phyloP scores from a whole-genome alignment of 2,113 vertebrate species.

The Tiliqua scincoides region DNA sequence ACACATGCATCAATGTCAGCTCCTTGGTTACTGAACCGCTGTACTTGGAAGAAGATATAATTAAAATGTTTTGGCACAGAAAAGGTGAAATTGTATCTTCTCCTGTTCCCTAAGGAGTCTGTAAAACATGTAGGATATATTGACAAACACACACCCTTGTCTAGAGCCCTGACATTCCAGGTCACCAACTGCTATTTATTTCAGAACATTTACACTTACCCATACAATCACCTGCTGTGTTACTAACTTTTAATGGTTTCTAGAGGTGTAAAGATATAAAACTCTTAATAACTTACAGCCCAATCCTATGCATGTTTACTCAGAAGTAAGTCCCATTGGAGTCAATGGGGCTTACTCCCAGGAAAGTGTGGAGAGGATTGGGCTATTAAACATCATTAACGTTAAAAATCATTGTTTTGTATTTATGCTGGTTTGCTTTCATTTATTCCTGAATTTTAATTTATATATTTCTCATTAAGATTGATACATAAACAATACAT shows the following conservation, averaged over 20 bases:
- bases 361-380: too few relatives aligned
- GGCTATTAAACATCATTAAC: too few relatives aligned
- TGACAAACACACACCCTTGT: slow-evolving; percentile 87
- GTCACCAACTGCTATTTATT: slow-evolving; percentile 86
- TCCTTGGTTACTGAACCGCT: slow-evolving; percentile 99
- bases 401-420: too few relatives aligned
- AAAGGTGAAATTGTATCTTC: slow-evolving; percentile 94
- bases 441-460: slow-evolving; percentile 9
- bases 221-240: slow-evolving; percentile 71
- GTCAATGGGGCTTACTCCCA: too few relatives aligned
- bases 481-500: background rate
- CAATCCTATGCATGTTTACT: too few relatives aligned
- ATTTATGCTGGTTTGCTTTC: background rate
- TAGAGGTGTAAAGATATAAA: slow-evolving; percentile 68
- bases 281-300: too few relatives aligned
- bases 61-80: slow-evolving; percentile 99
- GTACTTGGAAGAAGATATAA: slow-evolving; percentile 99
- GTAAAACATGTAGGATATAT: slow-evolving; percentile 86
- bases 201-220: slow-evolving; percentile 82
- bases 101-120: slow-evolving; percentile 84
- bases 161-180: slow-evolving; percentile 81
- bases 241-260: slow-evolving; percentile 80
- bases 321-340: too few relatives aligned
- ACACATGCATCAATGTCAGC: slow-evolving; percentile 99
- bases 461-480: background rate